Conservation (phyloP, 2,113 vertebrate species). For the Bolborhynchus lineola region DNA sequence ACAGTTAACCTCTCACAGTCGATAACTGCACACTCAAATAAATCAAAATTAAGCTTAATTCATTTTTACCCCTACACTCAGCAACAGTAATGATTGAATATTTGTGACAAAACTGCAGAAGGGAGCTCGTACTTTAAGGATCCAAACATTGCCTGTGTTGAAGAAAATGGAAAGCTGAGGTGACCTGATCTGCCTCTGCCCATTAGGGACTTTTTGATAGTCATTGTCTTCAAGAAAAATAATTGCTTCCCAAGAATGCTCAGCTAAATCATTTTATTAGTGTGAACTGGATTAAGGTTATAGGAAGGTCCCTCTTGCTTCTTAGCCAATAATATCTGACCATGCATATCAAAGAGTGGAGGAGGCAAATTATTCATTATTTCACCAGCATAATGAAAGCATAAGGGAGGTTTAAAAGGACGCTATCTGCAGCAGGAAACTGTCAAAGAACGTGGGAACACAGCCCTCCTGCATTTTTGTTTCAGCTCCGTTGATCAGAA, state of each 20-base stretch:
- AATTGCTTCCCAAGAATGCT: conserved; percentile 77
- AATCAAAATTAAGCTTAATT: conserved; percentile 46
- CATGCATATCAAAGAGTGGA: conserved; percentile 76
- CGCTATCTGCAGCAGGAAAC: conserved; percentile 76
- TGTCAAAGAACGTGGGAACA: conserved; percentile 82
- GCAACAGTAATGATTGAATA: conserved; percentile 34
- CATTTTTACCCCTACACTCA: conserved; percentile 47
- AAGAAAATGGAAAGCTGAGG: conserved; percentile 65
- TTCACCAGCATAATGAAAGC: conserved; percentile 73
- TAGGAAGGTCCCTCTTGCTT: conserved; percentile 70
- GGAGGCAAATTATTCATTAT: conserved; percentile 78
- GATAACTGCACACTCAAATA: neutral
- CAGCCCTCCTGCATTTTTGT: conserved; percentile 80
- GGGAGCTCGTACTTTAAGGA: conserved; percentile 4
- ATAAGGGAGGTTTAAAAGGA: conserved; percentile 80
- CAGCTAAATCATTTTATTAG: conserved; percentile 75
- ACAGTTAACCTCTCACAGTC: conserved; percentile 16
- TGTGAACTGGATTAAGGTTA: conserved; percentile 72
- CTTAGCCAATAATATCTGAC: conserved; percentile 76
- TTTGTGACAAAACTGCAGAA: conserved; percentile 55
- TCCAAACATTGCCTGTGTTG: conserved; percentile 25
- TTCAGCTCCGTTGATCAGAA: conserved; percentile 88
- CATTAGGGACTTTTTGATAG: conserved; percentile 70
- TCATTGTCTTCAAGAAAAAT: conserved; percentile 74
- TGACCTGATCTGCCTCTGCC: conserved; percentile 70